Evolutionary conservation across 2,797 vertebrate species (phyloP).

Genomic region (Phataginus tetradactyla): DNA sequence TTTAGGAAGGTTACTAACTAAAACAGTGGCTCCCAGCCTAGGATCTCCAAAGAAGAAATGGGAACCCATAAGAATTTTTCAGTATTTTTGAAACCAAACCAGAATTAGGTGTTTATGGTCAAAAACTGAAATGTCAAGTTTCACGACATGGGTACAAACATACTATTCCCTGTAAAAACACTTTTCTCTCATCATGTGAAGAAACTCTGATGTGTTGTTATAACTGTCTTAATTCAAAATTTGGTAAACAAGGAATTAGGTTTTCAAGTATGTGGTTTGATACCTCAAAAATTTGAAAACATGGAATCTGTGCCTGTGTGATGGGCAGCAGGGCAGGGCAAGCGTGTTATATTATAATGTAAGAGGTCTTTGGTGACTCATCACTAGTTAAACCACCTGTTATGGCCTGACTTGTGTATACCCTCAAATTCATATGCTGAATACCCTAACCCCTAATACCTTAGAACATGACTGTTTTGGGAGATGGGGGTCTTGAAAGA

Average conservation of each 20-base stretch:
- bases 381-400: not conserved
- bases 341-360: not conserved
- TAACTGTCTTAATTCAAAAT: not conserved
- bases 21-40: not conserved
- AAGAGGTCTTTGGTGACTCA: not conserved
- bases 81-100: not conserved
- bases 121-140: slow-evolving; percentile 1
- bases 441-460: not conserved
- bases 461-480: not conserved
- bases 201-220: not conserved
- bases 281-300: not conserved
- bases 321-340: not conserved
- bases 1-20: not conserved
- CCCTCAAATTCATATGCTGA: not conserved
- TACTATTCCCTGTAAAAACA: not conserved
- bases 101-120: slow-evolving; percentile 11
- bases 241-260: not conserved
- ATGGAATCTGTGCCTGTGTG: not conserved
- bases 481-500: not conserved
- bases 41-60: not conserved
- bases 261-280: not conserved
- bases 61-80: not conserved
- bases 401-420: not conserved
- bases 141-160: not conserved
- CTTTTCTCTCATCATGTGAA: not conserved